These are phyloP conservation scores for Standfussiana lucernea DNA, from an alignment of 2,888 invertebrate genomes.

Conservation along the genomic window DNA sequence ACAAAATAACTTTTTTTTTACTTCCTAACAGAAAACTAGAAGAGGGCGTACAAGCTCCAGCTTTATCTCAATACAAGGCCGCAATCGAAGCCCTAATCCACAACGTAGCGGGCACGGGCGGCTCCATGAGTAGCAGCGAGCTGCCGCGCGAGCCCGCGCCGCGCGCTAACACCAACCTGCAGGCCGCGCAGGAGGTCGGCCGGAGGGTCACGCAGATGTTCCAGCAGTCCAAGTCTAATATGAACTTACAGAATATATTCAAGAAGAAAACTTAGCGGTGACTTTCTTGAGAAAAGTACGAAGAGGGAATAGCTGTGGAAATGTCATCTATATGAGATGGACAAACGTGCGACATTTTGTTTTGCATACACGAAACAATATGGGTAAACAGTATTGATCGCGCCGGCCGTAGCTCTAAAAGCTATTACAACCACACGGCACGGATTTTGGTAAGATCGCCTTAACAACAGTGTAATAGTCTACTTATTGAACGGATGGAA, in stretches of 20 bases:
- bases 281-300: background rate
- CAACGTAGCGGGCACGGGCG: slow-evolving; percentile 72
- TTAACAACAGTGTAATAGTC: background rate
- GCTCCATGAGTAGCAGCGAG: slow-evolving; percentile 44
- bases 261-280: slow-evolving; percentile 86
- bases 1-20: background rate
- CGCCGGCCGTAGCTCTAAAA: background rate
- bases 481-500: background rate
- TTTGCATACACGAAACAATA: background rate
- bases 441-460: background rate
- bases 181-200: slow-evolving; percentile 86
- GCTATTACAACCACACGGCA: too few relatives aligned
- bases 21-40: slow-evolving; percentile 82
- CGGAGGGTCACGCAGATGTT: slow-evolving; percentile 88
- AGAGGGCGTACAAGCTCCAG: slow-evolving; percentile 82
- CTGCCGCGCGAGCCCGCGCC: slow-evolving; percentile 68
- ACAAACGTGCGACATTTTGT: background rate
- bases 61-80: slow-evolving; percentile 81
- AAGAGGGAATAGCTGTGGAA: background rate
- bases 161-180: slow-evolving; percentile 77
- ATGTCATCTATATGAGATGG: background rate
- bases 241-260: slow-evolving; percentile 88
- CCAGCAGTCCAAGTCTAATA: slow-evolving; percentile 87
- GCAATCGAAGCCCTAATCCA: slow-evolving; percentile 85
- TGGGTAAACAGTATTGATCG: background rate